Evolutionary conservation across 2,888 invertebrate genomes (phyloP).

Genomic region (Drosophila stalkeri): DNA sequence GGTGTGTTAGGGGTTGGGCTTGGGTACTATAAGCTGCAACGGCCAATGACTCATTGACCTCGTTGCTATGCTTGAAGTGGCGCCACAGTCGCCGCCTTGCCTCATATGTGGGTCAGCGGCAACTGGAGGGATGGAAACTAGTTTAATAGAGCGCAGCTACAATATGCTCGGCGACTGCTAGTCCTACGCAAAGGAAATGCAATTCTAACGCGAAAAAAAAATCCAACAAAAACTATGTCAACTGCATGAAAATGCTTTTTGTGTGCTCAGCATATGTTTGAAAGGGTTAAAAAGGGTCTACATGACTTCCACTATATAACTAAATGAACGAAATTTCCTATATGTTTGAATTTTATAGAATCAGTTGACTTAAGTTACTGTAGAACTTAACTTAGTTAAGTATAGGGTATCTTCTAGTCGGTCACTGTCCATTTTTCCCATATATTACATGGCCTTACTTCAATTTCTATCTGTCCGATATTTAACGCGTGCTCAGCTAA

Average conservation of each 20-base stretch:
- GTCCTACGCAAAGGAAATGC: constrained; percentile 20
- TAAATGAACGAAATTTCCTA: background rate
- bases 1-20: background rate
- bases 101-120: constrained; percentile 54
- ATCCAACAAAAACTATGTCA: constrained; percentile 35
- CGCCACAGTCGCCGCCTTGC: constrained; percentile 22
- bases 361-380: no score
- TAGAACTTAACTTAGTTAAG: background rate
- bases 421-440: background rate
- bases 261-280: background rate
- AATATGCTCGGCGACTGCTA: constrained; percentile 39
- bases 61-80: constrained; percentile 48
- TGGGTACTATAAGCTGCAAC: constrained; percentile 23
- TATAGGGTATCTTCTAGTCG: background rate
- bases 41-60: constrained; percentile 80
- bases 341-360: no score
- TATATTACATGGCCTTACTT: background rate
- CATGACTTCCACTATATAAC: background rate
- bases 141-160: constrained; percentile 46
- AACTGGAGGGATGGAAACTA: constrained; percentile 32
- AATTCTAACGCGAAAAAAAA: constrained; percentile 7
- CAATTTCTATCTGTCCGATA: constrained; percentile 29
- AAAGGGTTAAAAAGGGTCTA: background rate
- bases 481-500: constrained; percentile 18
- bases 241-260: constrained; percentile 21